Percentiles rank a stretch among this genome's conserved stretches.
Evolutionary conservation across 2,797 vertebrate species (phyloP).

Genomic region (Mus caroli): DNA sequence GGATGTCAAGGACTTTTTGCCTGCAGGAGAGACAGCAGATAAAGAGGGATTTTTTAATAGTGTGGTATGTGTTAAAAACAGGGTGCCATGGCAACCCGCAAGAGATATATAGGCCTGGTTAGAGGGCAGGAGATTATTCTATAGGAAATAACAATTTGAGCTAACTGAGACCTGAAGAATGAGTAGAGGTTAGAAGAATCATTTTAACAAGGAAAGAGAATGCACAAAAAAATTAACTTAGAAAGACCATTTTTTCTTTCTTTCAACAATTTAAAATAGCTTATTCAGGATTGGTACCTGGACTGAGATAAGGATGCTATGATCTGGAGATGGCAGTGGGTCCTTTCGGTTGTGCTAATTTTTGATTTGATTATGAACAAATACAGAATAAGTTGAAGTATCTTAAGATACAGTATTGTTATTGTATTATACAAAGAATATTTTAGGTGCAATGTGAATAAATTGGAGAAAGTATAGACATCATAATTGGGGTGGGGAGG

Average conservation of each 20-base stretch:
- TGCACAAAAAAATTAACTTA: not conserved
- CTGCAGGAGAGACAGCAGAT: not conserved
- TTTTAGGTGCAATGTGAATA: not conserved
- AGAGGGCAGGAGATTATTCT: not conserved
- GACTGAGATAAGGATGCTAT: not conserved
- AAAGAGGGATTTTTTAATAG: not conserved
- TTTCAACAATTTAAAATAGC: not conserved
- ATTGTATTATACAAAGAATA: not conserved
- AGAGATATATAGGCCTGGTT: not conserved
- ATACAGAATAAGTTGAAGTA: slow-evolving; percentile 27
- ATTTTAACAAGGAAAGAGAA: not conserved
- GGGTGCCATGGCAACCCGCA: not conserved
- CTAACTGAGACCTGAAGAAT: not conserved
- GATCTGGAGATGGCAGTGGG: not conserved
- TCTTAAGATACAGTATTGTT: too few species aligned
- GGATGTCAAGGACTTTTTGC: not conserved
- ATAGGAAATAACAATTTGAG: slow-evolving; percentile 33
- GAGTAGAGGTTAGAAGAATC: not conserved
- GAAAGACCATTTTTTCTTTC: not conserved
- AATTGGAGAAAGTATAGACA: not conserved
- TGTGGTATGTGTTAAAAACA: not conserved
- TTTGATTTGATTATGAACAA: not conserved
- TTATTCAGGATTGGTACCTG: not conserved
- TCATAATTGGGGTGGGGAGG: not conserved
- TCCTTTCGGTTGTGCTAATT: not conserved